Evolutionary conservation across 2,888 invertebrate species (phyloP).

Genomic region (Agriopis aurantiaria): DNA sequence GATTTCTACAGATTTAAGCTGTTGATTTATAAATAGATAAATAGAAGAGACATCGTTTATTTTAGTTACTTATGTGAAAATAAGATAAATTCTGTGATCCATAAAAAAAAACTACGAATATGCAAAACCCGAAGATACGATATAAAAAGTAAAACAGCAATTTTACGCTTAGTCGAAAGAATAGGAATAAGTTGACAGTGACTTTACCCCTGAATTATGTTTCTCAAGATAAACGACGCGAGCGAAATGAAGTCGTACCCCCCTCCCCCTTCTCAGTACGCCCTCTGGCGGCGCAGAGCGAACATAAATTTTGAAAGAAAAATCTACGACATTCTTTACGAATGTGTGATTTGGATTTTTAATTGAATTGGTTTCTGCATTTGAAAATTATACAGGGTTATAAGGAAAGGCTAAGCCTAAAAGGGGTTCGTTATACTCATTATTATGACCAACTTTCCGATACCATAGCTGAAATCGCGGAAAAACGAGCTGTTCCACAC

Average conservation of each 20-base stretch:
- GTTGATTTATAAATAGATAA: background rate
- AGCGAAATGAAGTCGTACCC: conserved; percentile 90
- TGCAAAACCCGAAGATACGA: background rate
- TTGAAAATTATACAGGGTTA: background rate
- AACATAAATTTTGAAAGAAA: conserved; percentile 85
- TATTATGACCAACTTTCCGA: too few species aligned
- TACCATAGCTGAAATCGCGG: too few species aligned
- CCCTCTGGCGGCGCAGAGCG: conserved; percentile 73
- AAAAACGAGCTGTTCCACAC: too few species aligned
- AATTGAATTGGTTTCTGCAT: conserved; percentile 75
- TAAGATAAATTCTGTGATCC: background rate
- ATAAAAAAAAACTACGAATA: conserved; percentile 5
- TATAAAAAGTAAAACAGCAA: conserved; percentile 76
- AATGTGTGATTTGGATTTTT: conserved; percentile 85
- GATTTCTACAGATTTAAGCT: too few species aligned
- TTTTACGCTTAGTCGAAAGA: conserved; percentile 85
- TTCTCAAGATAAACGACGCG: conserved; percentile 90
- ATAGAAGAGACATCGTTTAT: background rate
- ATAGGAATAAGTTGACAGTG: conserved; percentile 87
- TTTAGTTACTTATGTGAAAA: background rate
- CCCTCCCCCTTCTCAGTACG: conserved; percentile 57
- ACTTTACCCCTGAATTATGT: conserved; percentile 88
- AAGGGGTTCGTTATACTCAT: too few species aligned
- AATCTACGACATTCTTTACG: conserved; percentile 82
- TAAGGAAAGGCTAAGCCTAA: too few species aligned